Conservation (phyloP, 2,888 invertebrate species). For the Volucella inanis region DNA sequence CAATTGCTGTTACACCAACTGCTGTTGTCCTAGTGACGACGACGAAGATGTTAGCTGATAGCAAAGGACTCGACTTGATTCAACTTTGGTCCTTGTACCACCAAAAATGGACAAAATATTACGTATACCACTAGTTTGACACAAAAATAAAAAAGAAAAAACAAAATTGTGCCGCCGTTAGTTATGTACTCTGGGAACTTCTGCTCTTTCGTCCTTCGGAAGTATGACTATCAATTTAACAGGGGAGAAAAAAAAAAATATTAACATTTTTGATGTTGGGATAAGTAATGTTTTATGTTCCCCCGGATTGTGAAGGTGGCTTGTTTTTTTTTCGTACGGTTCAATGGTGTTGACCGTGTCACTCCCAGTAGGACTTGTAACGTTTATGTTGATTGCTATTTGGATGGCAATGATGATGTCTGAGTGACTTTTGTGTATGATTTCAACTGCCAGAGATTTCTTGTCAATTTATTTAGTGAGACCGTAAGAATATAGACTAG, state of each 20-base stretch:
- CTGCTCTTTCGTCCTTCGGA: background rate
- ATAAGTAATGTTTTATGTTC: constrained; percentile 72
- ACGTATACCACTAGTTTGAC: background rate
- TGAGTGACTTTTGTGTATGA: constrained; percentile 35
- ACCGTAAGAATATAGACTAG: constrained; percentile 35
- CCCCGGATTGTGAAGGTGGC: constrained; percentile 34
- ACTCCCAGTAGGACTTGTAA: constrained; percentile 57
- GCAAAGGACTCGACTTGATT: constrained; percentile 11
- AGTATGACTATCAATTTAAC: too few relatives aligned
- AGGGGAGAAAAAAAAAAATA: background rate
- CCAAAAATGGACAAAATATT: constrained; percentile 55
- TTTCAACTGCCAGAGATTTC: constrained; percentile 51
- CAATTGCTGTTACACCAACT: constrained; percentile 13
- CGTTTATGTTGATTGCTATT: constrained; percentile 57
- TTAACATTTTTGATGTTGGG: constrained; percentile 58
- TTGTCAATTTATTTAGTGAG: constrained; percentile 59
- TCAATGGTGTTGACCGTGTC: constrained; percentile 1
- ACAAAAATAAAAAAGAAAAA: background rate
- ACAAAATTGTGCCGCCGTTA: constrained; percentile 20
- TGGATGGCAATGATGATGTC: constrained; percentile 59
- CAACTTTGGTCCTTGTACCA: constrained; percentile 23
- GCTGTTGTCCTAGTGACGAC: constrained; percentile 4
- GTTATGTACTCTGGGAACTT: constrained; percentile 1
- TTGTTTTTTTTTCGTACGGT: background rate
- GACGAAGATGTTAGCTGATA: constrained; percentile 4